Percentiles rank a stretch among this genome's conserved stretches.
Conservation (phyloP, 2,797 vertebrate genomes). For the Steatocranus sp. region DNA sequence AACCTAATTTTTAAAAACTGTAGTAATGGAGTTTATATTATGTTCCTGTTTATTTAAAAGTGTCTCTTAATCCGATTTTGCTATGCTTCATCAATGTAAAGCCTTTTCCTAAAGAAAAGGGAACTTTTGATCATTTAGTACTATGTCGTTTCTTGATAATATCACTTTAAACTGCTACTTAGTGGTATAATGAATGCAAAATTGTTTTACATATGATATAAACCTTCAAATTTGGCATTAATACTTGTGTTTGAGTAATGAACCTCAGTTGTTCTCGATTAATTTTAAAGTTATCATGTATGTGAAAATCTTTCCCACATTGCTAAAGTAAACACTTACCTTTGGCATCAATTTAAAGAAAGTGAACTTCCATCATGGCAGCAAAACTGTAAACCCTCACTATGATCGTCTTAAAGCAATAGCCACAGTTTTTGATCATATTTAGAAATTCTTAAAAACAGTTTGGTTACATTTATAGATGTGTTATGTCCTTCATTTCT, state of each 20-base stretch:
- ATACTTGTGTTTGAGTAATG: neutral
- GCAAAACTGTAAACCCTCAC: neutral
- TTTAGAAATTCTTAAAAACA: neutral
- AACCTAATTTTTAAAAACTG: neutral
- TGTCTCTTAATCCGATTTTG: neutral
- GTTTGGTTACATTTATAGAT: neutral
- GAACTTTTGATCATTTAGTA: neutral
- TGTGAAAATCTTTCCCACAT: neutral
- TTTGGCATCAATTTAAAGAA: neutral
- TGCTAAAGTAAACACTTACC: neutral
- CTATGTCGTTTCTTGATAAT: neutral
- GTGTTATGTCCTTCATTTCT: neutral
- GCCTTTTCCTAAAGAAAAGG: neutral
- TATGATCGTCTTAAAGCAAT: neutral
- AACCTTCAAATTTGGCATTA: neutral
- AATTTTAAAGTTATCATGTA: neutral
- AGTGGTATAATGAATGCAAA: neutral
- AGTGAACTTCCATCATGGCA: neutral
- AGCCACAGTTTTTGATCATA: neutral
- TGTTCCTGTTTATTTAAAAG: neutral
- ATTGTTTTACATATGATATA: neutral
- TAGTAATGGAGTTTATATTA: neutral
- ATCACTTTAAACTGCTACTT: neutral
- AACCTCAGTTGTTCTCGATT: neutral
- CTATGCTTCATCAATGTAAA: neutral